These are phyloP conservation scores for Nothobranchius furzeri DNA, from an alignment of 2,113 vertebrate genomes.

Conservation along the genomic window DNA sequence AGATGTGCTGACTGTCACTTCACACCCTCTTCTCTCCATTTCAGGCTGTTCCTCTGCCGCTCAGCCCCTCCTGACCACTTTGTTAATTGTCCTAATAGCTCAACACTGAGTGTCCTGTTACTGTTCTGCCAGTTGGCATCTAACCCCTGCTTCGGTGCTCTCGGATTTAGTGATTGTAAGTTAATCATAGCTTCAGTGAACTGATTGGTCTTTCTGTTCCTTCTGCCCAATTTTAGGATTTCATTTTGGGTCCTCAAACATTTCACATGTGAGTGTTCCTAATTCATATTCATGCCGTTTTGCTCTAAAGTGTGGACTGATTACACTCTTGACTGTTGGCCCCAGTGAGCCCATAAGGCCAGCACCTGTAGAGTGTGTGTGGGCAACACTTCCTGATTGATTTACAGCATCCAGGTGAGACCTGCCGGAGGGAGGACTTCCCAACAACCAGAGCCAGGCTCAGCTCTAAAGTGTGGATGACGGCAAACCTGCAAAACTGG, in stretches of 20 bases:
- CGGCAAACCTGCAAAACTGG: conserved; percentile 15
- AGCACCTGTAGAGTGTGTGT: conserved; percentile 47
- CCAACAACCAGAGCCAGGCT: conserved; percentile 4
- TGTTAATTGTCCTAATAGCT: conserved; percentile 72
- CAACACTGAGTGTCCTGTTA: conserved; percentile 56
- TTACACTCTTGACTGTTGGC: neutral
- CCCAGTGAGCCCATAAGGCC: conserved; percentile 5
- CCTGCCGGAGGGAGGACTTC: conserved; percentile 8
- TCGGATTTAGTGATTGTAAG: conserved; percentile 20
- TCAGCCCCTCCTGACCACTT: conserved; percentile 64
- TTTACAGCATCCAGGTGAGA: conserved; percentile 55
- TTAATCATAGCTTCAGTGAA: conserved; percentile 5
- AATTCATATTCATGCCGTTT: neutral
- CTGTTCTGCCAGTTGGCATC: conserved; percentile 38
- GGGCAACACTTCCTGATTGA: conserved; percentile 21
- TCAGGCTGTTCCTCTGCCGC: conserved; percentile 39
- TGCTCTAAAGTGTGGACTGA: neutral
- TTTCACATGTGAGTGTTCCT: neutral
- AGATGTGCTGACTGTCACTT: conserved; percentile 84
- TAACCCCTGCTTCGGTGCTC: conserved; percentile 29
- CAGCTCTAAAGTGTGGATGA: neutral
- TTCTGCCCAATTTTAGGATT: neutral
- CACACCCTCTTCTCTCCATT: conserved; percentile 69
- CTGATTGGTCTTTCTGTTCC: neutral
- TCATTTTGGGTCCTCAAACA: neutral